Conservation (phyloP, 2,888 invertebrate species). For the Drosophila koepferae region DNA sequence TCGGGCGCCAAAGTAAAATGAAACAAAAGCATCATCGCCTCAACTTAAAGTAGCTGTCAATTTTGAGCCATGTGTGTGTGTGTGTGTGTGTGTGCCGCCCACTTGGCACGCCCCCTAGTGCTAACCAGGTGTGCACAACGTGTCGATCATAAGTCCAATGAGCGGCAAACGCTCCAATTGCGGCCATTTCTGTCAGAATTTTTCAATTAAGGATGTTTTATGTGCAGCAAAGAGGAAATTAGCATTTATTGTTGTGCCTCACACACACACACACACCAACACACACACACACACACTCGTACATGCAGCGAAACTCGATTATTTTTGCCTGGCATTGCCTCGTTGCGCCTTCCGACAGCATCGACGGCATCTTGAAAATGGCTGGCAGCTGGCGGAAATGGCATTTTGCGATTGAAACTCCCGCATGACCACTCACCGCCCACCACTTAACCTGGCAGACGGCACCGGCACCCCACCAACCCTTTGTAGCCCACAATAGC, state of each 20-base stretch:
- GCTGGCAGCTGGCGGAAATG: constrained; percentile 64
- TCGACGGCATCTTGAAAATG: constrained; percentile 32
- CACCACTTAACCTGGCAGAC: constrained; percentile 9
- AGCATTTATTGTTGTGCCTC: constrained; percentile 75
- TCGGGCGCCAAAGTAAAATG: constrained; percentile 34
- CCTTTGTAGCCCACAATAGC: background rate
- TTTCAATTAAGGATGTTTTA: constrained; percentile 74
- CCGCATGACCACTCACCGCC: constrained; percentile 47
- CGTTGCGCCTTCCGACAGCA: constrained; percentile 48
- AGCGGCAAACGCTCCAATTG: constrained; percentile 20
- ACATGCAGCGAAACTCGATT: constrained; percentile 58
- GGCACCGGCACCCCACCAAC: background rate
- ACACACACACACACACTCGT: background rate
- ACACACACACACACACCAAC: constrained; percentile 13
- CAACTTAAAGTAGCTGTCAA: constrained; percentile 72
- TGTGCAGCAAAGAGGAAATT: constrained; percentile 70
- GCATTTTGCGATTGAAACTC: constrained; percentile 71
- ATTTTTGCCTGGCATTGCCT: constrained; percentile 51
- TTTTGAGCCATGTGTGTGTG: constrained; percentile 48
- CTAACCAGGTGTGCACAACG: constrained; percentile 17
- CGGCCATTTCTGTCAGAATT: constrained; percentile 68
- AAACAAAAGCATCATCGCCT: constrained; percentile 47
- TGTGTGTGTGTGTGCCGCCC: background rate
- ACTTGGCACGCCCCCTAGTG: background rate
- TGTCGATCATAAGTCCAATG: constrained; percentile 43